Percentiles rank a stretch among this genome's conserved stretches.
Conservation (phyloP, 2,797 vertebrate species). For the Sphenodon punctatus region DNA sequence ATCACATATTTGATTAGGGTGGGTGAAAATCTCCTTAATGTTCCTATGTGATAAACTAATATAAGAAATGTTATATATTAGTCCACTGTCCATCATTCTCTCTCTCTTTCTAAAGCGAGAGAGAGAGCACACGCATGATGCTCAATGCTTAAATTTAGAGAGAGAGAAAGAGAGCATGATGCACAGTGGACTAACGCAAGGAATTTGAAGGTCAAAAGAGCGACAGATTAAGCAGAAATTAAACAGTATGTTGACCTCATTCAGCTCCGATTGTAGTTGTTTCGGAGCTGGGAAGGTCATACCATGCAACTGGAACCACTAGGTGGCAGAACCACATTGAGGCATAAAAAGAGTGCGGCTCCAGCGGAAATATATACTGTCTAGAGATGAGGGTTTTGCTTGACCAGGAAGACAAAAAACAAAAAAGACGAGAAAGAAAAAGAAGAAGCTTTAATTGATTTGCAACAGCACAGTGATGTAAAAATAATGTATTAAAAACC, state of each 20-base stretch:
- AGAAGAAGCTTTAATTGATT: background rate
- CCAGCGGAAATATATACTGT: background rate
- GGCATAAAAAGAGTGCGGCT: background rate
- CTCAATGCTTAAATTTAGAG: too few species aligned
- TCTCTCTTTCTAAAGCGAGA: too few species aligned
- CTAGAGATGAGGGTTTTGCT: background rate
- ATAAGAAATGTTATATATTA: too few species aligned
- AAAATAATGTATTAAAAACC: conserved; percentile 15
- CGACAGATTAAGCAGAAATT: background rate
- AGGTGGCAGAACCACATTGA: background rate
- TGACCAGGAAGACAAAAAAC: background rate
- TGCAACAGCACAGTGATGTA: background rate
- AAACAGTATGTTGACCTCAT: accelerated
- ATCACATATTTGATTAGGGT: too few species aligned
- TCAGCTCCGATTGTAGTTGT: background rate
- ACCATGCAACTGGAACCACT: background rate
- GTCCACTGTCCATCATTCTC: too few species aligned
- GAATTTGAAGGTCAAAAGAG: background rate
- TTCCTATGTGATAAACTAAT: too few species aligned
- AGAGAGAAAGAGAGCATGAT: too few species aligned
- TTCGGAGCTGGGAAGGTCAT: accelerated
- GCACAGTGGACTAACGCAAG: background rate
- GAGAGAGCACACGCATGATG: too few species aligned
- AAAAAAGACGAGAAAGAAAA: too few species aligned
- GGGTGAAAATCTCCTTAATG: too few species aligned